These are phyloP conservation scores for Heliconius cydno DNA, from an alignment of 2,888 invertebrate genomes.

Conservation along the genomic window DNA sequence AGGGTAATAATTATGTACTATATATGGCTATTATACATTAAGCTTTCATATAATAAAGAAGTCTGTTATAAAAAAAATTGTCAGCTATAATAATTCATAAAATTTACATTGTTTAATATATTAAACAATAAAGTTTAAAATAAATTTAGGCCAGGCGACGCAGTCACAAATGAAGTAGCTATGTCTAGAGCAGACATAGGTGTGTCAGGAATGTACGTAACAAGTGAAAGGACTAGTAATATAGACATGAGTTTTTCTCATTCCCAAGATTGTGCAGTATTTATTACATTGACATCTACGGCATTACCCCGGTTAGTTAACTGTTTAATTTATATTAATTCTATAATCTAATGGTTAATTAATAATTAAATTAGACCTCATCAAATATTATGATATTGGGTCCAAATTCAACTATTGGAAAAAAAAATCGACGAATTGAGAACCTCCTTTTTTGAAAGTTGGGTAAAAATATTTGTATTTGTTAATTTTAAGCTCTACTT, in stretches of 20 bases:
- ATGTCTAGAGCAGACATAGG: slow-evolving; percentile 85
- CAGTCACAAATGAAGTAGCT: slow-evolving; percentile 82
- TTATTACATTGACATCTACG: slow-evolving; percentile 89
- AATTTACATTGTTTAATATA: neutral
- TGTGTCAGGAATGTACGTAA: slow-evolving; percentile 88
- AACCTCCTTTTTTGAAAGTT: too few species aligned
- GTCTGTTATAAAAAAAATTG: too few species aligned
- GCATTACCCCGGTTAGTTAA: slow-evolving; percentile 86
- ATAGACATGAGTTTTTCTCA: slow-evolving; percentile 87
- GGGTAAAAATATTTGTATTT: too few species aligned
- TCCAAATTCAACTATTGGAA: too few species aligned
- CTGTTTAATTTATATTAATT: neutral
- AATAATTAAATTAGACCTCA: too few species aligned
- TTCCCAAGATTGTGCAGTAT: slow-evolving; percentile 90
- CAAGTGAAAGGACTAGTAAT: slow-evolving; percentile 74
- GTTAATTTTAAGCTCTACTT: too few species aligned
- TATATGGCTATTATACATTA: too few species aligned
- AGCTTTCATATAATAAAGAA: too few species aligned
- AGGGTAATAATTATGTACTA: slow-evolving; percentile 69
- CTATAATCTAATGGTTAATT: too few species aligned
- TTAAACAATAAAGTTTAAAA: neutral
- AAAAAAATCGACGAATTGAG: too few species aligned
- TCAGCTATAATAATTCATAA: too few species aligned
- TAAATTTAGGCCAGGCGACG: slow-evolving; percentile 82
- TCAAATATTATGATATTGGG: too few species aligned